These are phyloP conservation scores for Sebastes itinus DNA, from an alignment of 2,797 vertebrate species.

Conservation along the genomic window DNA sequence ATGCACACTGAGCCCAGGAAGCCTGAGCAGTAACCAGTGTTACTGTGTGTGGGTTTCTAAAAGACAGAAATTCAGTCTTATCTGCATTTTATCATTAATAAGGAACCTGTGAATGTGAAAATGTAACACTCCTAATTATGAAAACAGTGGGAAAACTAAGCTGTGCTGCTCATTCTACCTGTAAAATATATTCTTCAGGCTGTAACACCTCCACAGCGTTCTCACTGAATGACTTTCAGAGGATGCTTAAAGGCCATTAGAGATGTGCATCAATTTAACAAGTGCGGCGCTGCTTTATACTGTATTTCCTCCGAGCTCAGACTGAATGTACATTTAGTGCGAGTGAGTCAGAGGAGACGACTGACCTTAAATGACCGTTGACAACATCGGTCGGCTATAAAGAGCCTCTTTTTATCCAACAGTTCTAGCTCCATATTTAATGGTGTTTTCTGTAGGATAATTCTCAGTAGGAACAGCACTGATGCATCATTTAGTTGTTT, in stretches of 20 bases:
- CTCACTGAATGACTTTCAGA: conserved; percentile 15
- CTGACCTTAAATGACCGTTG: no score
- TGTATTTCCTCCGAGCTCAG: not conserved
- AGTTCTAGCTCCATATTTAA: no score
- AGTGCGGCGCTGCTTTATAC: not conserved
- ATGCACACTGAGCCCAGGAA: not conserved
- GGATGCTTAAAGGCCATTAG: conserved; percentile 25
- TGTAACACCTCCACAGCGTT: conserved; percentile 41
- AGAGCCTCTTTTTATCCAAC: no score
- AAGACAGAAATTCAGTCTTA: not conserved
- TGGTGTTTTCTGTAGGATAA: not conserved
- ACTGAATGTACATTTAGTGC: no score
- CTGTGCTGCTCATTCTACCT: conserved; percentile 17
- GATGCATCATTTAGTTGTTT: not conserved
- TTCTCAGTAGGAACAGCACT: not conserved
- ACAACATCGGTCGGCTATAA: no score
- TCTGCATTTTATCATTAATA: not conserved
- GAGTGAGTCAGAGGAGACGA: no score
- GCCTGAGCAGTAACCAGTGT: not conserved
- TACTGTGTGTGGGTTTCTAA: not conserved
- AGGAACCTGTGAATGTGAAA: conserved; percentile 20
- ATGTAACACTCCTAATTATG: not conserved
- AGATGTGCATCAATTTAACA: conserved; percentile 9
- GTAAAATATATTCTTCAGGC: not conserved
- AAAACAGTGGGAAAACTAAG: conserved; percentile 13